Percentiles rank a stretch among this genome's conserved stretches.
Evolutionary conservation across 2,113 vertebrate species (phyloP).

Genomic region (Hoplias malabaricus): DNA sequence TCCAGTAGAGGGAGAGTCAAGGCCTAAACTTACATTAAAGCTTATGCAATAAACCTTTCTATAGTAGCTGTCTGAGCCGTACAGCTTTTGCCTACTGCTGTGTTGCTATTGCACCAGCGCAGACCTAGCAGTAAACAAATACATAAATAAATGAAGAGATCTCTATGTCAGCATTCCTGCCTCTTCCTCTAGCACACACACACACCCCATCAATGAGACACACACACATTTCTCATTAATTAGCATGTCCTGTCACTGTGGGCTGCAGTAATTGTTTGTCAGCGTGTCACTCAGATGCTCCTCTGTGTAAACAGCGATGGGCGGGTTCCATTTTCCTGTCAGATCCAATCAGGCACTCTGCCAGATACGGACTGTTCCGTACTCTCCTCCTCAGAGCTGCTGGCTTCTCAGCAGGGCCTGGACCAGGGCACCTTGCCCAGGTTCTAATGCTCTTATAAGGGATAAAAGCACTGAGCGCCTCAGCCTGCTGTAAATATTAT

Average conservation of each 20-base stretch:
- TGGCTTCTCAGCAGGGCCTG: slow-evolving; percentile 23
- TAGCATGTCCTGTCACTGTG: slow-evolving; percentile 76
- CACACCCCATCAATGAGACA: slow-evolving; percentile 50
- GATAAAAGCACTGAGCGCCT: slow-evolving; percentile 28
- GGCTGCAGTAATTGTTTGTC: slow-evolving; percentile 80
- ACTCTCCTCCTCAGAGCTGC: slow-evolving; percentile 33
- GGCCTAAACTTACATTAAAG: not conserved
- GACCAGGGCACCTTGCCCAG: slow-evolving; percentile 29
- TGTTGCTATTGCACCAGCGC: not conserved
- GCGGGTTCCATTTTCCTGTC: slow-evolving; percentile 52
- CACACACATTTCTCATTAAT: slow-evolving; percentile 74
- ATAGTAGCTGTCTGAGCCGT: not conserved
- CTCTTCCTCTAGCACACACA: slow-evolving; percentile 57
- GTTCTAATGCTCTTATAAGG: slow-evolving; percentile 23
- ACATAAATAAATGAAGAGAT: slow-evolving; percentile 57
- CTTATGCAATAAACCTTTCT: not conserved
- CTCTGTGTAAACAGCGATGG: slow-evolving; percentile 64
- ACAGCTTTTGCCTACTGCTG: not conserved
- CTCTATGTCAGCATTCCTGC: slow-evolving; percentile 55
- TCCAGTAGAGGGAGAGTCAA: not conserved
- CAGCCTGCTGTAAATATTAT: slow-evolving; percentile 30
- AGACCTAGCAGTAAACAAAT: slow-evolving; percentile 22
- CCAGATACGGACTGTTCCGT: slow-evolving; percentile 55
- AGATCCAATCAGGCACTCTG: slow-evolving; percentile 59
- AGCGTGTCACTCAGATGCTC: slow-evolving; percentile 69